Conservation (phyloP, 2,797 vertebrate species). For the Periparus ater region DNA sequence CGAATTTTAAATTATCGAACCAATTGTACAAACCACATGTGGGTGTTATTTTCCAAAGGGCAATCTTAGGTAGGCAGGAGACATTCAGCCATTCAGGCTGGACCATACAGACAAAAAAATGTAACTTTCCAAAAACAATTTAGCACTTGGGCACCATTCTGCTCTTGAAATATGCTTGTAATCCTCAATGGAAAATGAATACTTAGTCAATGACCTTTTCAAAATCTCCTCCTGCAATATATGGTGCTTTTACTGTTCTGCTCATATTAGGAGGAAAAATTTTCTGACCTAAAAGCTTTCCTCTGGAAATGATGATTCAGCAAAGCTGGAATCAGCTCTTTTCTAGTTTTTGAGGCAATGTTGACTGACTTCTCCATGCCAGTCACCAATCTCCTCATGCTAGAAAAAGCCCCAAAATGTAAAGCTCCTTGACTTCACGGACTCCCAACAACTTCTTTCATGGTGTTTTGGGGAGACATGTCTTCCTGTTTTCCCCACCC, state of each 20-base stretch:
- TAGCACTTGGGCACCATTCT: background rate
- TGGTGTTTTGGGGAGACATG: background rate
- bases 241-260: background rate
- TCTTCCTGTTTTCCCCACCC: background rate
- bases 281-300: background rate
- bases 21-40: background rate
- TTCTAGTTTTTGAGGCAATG: background rate
- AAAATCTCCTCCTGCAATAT: background rate
- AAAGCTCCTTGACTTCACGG: background rate
- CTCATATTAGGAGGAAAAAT: background rate
- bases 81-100: background rate
- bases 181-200: background rate
- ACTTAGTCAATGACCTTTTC: background rate
- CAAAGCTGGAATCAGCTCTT: background rate
- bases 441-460: background rate
- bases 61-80: background rate
- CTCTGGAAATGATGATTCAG: background rate
- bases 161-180: background rate
- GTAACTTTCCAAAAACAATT: background rate
- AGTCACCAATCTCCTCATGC: fast-evolving
- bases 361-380: background rate
- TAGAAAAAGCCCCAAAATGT: background rate
- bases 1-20: background rate
- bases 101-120: background rate
- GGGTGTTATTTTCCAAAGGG: background rate